Evolutionary conservation across 1,140 invertebrate species (phyloP), one percentile per base, ranked within the genome.

Genomic region (Drosophila kikkawai): DNA sequence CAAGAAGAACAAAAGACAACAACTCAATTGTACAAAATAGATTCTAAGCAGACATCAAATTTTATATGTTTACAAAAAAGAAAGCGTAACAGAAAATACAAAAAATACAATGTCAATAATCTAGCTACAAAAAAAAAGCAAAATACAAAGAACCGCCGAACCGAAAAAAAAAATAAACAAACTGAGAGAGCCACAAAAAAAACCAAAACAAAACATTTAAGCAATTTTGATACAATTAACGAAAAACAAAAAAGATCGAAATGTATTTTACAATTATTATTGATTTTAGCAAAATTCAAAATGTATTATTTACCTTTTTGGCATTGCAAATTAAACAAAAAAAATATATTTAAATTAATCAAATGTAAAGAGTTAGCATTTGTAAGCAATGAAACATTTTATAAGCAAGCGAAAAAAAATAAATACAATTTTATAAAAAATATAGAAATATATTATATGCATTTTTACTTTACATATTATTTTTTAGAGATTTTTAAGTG

Each of bases 1-100:
- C 69, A 78, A 82, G 45, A 45, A 80, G 63, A 87, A 87, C 84
- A 87, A 88, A 77, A 80, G 84, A 87, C 84, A 83, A 87, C 84
- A 87, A 87, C 84, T 84, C 76, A 82, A 87, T 88, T 87, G 84
- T 87, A 87, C 84, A 87, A 87, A 87, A 87, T 87, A 87, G 84
- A 9, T 61, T 47, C 44, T 87, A 87, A 87, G 84, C 84, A 88
- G 69, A 88, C 73, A 55, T 74, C 29, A 39, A 60, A 67, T 67
- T 80, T 88, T 87, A 88, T 88, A 74, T 80, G 86, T 80, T 80
- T 70, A 87, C 67, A 80, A 76, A 64, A 45, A 47, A 48, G 22
- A 39, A 48, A 47, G 22, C 19, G 6, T 42, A 34, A 65, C 55
- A 65, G 37, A 56, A 61, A 41, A 51, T 36, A 48, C 15, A 45